Base-by-base conservation (phyloP, 2,113 vertebrate genomes). In the Psittacara wagleri region DNA sequence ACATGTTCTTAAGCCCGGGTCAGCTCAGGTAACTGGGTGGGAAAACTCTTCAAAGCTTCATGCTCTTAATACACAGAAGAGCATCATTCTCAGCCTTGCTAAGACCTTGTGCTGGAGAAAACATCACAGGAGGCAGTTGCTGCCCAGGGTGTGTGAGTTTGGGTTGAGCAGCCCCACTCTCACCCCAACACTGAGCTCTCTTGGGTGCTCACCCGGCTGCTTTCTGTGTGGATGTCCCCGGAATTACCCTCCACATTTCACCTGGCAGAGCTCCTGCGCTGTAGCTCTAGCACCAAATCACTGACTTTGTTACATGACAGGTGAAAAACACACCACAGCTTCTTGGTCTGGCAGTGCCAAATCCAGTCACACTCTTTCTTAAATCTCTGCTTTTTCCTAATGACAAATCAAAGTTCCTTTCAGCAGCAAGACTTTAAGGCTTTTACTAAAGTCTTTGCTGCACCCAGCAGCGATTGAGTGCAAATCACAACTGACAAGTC, bases 241-340 rank as follows among this genome's bases (percentile, higher is more conserved):
- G 35, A 52, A 19, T 16, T 0, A 35, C 68, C 35, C 67, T 27
- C 33, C 0, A 0, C 0, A 0, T 35, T 51, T 44, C 75, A 31
- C n/a, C 29, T 6, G 31, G 55, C 27, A 74, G 49, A 69, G 61
- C 11, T 31, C 1, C 37, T 28, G 68, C 46, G 3, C 3, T 29
- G 82, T 23, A 37, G 48, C 62, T 33, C n/a, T 4, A 54, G 48
- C 67, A 25, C 48, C 18, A 54, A 64, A 51, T 5, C 13, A 9
- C 0, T 1, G 74, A 7, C 48, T 63, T 37, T 31, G 17, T 51
- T 61, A 10, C 2, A 6, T 0, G 0, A 28, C 31, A 29, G 31
- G 16, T 31, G 54, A 52, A 39, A 76, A 63, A 33, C 9, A 23
- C 1, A 4, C 28, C 27, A 3, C 0, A 2, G 41, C n/a, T 68